Evolutionary conservation across 2,888 invertebrate genomes (phyloP).

Genomic region (Spilosoma lubricipeda): DNA sequence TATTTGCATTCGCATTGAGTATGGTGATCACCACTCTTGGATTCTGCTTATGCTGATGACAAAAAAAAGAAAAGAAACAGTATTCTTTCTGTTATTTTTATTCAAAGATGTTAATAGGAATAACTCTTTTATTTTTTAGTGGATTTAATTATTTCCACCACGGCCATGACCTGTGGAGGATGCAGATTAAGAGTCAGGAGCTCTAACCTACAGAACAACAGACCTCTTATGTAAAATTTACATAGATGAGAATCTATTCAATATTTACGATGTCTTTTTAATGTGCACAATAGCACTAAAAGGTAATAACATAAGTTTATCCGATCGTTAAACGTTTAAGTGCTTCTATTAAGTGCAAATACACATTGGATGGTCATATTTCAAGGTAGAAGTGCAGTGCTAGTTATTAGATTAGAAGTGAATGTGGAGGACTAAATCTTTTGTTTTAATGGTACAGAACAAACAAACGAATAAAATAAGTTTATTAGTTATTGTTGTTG

Average conservation of each 20-base stretch:
- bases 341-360: slow-evolving; percentile 33
- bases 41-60: no score
- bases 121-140: no score
- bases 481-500: no score
- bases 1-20: no score
- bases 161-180: no score
- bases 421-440: background rate
- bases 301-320: slow-evolving; percentile 38
- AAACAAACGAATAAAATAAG: no score
- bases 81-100: no score
- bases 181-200: background rate
- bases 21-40: no score
- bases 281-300: slow-evolving; percentile 36
- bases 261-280: slow-evolving; percentile 38
- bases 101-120: no score
- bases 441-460: background rate
- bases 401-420: background rate
- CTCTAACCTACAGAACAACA: background rate
- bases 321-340: slow-evolving; percentile 33
- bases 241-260: background rate
- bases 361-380: slow-evolving; percentile 8
- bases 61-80: no score
- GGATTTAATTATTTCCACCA: no score
- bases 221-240: background rate
- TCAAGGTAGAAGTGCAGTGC: background rate